A percentile compares a stretch with the other conserved stretches of the same genome.
These are phyloP conservation scores for Cettia cetti DNA, from an alignment of 2,113 vertebrate genomes.

Conservation along the genomic window DNA sequence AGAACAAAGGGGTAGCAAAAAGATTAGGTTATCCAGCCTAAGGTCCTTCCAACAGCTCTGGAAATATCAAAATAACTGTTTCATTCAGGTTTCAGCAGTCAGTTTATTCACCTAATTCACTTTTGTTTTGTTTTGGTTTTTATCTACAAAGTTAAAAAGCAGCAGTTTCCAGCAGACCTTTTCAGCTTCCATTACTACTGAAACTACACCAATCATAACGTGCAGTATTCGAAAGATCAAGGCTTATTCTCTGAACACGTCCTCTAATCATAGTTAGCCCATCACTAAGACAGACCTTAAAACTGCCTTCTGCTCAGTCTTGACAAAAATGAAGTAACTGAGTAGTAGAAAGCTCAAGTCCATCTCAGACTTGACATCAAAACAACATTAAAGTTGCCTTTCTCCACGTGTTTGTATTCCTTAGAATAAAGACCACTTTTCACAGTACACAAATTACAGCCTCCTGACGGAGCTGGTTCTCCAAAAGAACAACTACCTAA, in stretches of 20 bases:
- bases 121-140: neutral
- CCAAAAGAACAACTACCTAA: neutral
- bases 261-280: neutral
- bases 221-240: neutral
- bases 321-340: neutral
- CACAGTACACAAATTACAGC: neutral
- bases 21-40: neutral
- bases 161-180: neutral
- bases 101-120: neutral
- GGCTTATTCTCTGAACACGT: neutral
- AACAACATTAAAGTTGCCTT: neutral
- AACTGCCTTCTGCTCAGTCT: neutral
- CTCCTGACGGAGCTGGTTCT: neutral
- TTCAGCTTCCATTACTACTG: neutral
- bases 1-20: neutral
- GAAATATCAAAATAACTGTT: neutral
- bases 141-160: neutral
- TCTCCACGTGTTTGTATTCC: neutral
- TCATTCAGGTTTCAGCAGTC: neutral
- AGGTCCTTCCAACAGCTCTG: neutral
- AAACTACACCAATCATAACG: accelerated
- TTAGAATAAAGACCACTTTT: neutral
- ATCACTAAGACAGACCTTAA: neutral
- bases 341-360: neutral
- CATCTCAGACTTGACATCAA: neutral